Evolutionary conservation across 2,797 vertebrate species (phyloP).

Genomic region (Stomatorhinus walkeri): DNA sequence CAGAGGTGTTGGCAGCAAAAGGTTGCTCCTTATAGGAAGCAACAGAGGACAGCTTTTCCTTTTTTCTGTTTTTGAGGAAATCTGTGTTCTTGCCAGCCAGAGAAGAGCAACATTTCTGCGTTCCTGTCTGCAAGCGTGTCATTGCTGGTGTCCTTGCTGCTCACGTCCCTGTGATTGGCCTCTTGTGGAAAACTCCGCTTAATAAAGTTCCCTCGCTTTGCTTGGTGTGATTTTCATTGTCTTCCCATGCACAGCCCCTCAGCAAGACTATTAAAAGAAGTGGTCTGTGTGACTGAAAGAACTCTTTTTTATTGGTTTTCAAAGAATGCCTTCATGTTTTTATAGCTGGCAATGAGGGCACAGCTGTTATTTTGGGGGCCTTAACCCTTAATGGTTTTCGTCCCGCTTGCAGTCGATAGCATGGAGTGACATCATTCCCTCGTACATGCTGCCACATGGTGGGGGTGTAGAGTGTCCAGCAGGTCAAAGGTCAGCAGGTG

Average conservation of each 20-base stretch:
- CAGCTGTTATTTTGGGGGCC: neutral
- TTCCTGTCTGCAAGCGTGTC: neutral
- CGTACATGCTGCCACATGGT: neutral
- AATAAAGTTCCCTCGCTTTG: neutral
- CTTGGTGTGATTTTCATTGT: neutral
- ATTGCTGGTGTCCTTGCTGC: neutral
- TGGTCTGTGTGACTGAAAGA: neutral
- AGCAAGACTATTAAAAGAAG: conserved; percentile 1
- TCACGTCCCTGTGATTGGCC: neutral
- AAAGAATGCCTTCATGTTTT: neutral
- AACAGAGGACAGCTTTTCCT: neutral
- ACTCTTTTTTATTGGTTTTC: neutral
- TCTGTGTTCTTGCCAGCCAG: neutral
- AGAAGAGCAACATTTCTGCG: neutral
- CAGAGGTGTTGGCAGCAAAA: neutral
- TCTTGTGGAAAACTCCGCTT: neutral
- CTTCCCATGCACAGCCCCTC: neutral
- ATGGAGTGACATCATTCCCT: neutral
- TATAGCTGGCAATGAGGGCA: conserved; percentile 36
- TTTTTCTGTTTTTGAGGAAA: neutral
- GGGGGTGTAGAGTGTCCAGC: neutral
- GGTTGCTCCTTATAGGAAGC: neutral
- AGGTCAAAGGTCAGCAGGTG: neutral
- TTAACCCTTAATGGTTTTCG: neutral
- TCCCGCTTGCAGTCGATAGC: neutral